Evolutionary conservation across 2,888 invertebrate genomes (phyloP).

Genomic region (Monoplex corrugatus): DNA sequence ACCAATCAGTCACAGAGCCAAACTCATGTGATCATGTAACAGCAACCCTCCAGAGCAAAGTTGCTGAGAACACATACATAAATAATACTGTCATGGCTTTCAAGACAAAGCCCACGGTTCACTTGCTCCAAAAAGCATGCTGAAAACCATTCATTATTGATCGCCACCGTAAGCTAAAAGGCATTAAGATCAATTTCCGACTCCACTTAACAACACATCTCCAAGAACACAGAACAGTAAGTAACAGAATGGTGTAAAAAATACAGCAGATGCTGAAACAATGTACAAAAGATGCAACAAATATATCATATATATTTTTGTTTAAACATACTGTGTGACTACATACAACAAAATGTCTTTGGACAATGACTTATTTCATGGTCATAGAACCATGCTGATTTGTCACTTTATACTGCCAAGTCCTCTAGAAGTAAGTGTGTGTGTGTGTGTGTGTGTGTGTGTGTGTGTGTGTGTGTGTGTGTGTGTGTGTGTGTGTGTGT

Average conservation of each 20-base stretch:
- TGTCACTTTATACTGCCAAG: not conserved
- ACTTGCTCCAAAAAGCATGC: not conserved
- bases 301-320: no score
- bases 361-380: not conserved
- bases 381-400: not conserved
- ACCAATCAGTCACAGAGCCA: not conserved
- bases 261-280: no score
- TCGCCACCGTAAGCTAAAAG: not conserved
- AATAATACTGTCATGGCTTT: not conserved
- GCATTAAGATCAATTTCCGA: not conserved
- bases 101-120: not conserved
- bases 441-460: not conserved
- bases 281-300: no score
- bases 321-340: no score
- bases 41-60: not conserved
- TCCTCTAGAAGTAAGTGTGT: not conserved
- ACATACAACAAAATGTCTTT: no score
- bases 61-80: conserved; percentile 18
- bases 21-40: not conserved
- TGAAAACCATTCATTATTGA: not conserved
- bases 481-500: conserved; percentile 8
- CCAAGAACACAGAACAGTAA: no score
- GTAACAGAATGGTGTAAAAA: no score
- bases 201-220: no score
- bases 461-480: conserved; percentile 10